A percentile compares a stretch with the other conserved stretches of the same genome.
phyloP scores from a whole-genome alignment of 2,797 vertebrate genomes.

The Macrochelys suwanniensis region DNA sequence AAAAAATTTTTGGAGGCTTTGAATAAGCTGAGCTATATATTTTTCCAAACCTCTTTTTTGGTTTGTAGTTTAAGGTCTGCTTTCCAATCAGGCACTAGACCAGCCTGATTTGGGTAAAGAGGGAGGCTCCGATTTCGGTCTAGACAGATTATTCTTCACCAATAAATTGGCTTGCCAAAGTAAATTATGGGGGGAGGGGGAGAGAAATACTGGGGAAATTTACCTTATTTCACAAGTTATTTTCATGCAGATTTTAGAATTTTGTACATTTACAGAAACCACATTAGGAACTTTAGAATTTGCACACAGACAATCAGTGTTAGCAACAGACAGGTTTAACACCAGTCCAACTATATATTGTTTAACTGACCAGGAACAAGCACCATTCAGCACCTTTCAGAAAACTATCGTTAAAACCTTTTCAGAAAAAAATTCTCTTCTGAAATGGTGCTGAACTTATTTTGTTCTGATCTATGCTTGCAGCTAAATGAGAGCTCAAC shows the following conservation, averaged over 20 bases:
- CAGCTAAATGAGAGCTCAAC: background rate
- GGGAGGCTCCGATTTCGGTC: background rate
- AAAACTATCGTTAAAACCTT: background rate
- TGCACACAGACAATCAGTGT: background rate
- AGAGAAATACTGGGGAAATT: background rate
- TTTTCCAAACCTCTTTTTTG: background rate
- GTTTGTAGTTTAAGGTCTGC: background rate
- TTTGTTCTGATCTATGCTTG: background rate
- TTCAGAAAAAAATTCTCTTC: background rate
- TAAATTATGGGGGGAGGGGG: background rate
- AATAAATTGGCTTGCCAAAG: background rate
- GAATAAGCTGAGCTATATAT: background rate
- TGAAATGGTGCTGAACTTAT: constrained; percentile 6
- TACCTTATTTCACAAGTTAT: background rate
- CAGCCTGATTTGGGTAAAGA: background rate
- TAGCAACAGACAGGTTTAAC: background rate
- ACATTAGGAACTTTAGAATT: background rate
- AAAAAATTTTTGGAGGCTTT: background rate
- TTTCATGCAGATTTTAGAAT: background rate
- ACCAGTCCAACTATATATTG: background rate
- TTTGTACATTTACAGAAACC: background rate
- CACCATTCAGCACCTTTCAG: background rate
- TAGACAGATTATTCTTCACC: background rate
- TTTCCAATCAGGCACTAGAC: background rate
- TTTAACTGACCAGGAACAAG: background rate